Base-by-base conservation (phyloP, 2,797 vertebrate species). In the Passerculus sandwichensis region DNA sequence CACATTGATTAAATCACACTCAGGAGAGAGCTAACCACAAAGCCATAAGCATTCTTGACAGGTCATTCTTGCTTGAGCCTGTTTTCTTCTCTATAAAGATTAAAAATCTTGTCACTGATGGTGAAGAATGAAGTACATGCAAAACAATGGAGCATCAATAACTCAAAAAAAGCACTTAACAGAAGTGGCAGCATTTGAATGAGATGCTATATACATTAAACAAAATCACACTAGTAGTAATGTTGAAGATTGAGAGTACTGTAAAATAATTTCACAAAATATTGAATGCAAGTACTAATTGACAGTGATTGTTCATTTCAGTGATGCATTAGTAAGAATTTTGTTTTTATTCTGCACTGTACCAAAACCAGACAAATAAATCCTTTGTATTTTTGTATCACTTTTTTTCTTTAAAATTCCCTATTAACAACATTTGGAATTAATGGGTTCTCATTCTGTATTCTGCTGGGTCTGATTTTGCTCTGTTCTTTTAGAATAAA, bases 1-100 rank as follows among this genome's bases (percentile, higher is more conserved):
- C 60, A 95, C 20, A 48, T 90, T 42, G 56, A 95, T 95, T 96
- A 95, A 97, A 97, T 97, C 27, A 12, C 78, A 92, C 90, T 94
- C 74, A 50, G 47, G 93, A 97, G 95, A 94, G 76, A 88, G 82
- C 94, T 97, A 95, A 94, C 92, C 90, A 86, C 57, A 53, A 91
- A 95, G 93, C 82, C 18, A 10, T 97, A 97, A 97, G 95, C 96
- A 97, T 97, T 96, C 94, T 92, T 97, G 97, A 97, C 96, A 97
- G 96, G 88, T 84, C 96, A 89, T 96, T 97, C 89, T 96, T 92
- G 85, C 93, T 84, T 64, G 26, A 93, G 83, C 86, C 93, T 96
- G 66, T 77, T 88, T 96, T 95, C 88, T 97, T 93, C 84, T 93
- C 74, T 88, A 83, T 80, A 89, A 96, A 96, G 96, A 97, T 96